Evolutionary conservation across 2,113 vertebrate genomes (phyloP).

Genomic region (Protomyctophum bolini): DNA sequence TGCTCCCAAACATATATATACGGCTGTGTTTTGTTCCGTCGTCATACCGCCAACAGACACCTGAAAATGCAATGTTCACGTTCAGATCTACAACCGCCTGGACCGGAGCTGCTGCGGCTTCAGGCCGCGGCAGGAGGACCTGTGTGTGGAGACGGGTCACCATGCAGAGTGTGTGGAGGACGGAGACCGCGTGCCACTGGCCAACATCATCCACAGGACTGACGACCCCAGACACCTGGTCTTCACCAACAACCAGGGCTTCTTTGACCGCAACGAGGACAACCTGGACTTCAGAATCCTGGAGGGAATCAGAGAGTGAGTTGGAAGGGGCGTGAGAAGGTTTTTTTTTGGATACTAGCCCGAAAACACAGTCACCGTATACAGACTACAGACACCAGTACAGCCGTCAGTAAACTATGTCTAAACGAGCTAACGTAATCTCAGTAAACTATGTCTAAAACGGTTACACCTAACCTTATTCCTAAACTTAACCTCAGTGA

Average conservation of each 20-base stretch:
- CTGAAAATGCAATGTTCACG: neutral
- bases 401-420: too few species aligned
- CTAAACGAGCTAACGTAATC: too few species aligned
- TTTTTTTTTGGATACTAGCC: too few species aligned
- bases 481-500: too few species aligned
- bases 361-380: too few species aligned
- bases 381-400: neutral
- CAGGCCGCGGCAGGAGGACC: constrained; percentile 87
- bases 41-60: too few species aligned
- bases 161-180: constrained; percentile 78
- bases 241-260: constrained; percentile 89
- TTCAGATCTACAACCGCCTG: constrained; percentile 90
- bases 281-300: constrained; percentile 94
- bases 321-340: constrained; percentile 29
- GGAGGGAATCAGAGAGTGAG: constrained; percentile 95
- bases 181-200: constrained; percentile 76
- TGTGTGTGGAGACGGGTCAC: constrained; percentile 78
- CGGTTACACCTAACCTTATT: too few species aligned
- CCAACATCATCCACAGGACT: constrained; percentile 83
- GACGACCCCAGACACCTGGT: constrained; percentile 84
- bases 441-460: too few species aligned
- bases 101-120: constrained; percentile 96
- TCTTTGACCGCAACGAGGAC: constrained; percentile 93
- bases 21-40: too few species aligned
- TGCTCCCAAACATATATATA: too few species aligned